Evolutionary conservation across 2,113 vertebrate species (phyloP).

Genomic region (Hyperopisus bebe): DNA sequence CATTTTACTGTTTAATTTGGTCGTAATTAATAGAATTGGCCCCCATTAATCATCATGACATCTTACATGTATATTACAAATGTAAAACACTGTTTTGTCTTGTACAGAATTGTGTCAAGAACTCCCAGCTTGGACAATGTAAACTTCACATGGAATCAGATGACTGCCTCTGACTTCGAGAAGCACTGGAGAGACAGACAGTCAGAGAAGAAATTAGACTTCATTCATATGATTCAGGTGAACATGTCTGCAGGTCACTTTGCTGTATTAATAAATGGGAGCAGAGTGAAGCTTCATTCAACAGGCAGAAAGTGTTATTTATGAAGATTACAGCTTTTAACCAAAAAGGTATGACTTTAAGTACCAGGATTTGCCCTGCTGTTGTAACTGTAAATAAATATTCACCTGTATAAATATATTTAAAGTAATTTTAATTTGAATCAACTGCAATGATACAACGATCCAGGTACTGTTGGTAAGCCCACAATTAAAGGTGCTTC

Average conservation of each 20-base stretch:
- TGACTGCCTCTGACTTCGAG: slow-evolving; percentile 80
- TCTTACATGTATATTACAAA: neutral
- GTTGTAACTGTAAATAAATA: neutral
- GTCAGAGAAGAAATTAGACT: slow-evolving; percentile 71
- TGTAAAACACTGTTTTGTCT: neutral
- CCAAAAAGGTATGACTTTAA: neutral
- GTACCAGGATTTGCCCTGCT: neutral
- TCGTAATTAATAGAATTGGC: neutral
- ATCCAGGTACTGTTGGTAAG: neutral
- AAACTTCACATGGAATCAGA: slow-evolving; percentile 77
- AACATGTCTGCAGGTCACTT: slow-evolving; percentile 18
- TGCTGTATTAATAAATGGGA: slow-evolving; percentile 27
- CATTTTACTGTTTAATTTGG: neutral
- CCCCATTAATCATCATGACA: neutral
- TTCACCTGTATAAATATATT: neutral
- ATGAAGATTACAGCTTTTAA: neutral
- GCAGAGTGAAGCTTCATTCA: neutral
- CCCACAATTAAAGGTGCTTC: neutral
- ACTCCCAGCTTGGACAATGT: slow-evolving; percentile 66
- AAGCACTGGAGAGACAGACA: slow-evolving; percentile 62
- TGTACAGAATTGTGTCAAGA: slow-evolving; percentile 66
- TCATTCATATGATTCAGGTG: slow-evolving; percentile 94
- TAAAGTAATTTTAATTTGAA: neutral
- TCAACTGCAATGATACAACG: neutral
- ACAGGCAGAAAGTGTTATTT: neutral